Conservation (phyloP, 2,797 vertebrate genomes). For the Lophotriccus pileatus region DNA sequence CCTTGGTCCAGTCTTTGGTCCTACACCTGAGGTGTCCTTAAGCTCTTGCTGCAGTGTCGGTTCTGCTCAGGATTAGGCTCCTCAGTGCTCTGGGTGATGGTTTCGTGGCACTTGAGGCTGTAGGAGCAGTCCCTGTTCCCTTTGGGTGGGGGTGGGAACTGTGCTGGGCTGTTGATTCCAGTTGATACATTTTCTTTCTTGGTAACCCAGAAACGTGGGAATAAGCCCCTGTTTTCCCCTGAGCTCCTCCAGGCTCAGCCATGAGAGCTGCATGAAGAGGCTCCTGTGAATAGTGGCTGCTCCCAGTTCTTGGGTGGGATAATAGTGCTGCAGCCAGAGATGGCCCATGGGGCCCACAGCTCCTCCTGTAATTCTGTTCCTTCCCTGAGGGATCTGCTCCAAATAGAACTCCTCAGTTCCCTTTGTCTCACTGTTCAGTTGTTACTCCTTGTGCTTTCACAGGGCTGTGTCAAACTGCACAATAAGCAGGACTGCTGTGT, state of each 20-base stretch:
- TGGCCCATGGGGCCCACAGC: not conserved
- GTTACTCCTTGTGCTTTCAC: not conserved
- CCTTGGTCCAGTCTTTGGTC: not conserved
- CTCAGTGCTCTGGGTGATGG: not conserved
- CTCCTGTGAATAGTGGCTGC: not conserved
- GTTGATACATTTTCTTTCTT: not conserved
- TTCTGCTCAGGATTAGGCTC: not conserved
- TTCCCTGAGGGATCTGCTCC: not conserved
- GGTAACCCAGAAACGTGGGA: not conserved
- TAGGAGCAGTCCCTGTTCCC: not conserved
- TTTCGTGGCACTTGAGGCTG: not conserved
- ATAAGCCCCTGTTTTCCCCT: not conserved
- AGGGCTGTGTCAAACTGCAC: not conserved
- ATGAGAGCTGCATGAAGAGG: not conserved
- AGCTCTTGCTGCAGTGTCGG: not conserved
- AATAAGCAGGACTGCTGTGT: not conserved
- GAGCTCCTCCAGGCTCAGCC: not conserved
- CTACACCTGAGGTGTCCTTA: not conserved
- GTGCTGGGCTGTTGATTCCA: not conserved
- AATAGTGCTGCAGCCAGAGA: not conserved
- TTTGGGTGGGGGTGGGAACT: not conserved
- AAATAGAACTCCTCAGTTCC: not conserved
- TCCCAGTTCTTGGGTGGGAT: not conserved
- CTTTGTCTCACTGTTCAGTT: not conserved
- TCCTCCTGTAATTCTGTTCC: not conserved